Evolutionary conservation across 2,888 invertebrate species (phyloP).

Genomic region (Caenorhabditis macrosperma): DNA sequence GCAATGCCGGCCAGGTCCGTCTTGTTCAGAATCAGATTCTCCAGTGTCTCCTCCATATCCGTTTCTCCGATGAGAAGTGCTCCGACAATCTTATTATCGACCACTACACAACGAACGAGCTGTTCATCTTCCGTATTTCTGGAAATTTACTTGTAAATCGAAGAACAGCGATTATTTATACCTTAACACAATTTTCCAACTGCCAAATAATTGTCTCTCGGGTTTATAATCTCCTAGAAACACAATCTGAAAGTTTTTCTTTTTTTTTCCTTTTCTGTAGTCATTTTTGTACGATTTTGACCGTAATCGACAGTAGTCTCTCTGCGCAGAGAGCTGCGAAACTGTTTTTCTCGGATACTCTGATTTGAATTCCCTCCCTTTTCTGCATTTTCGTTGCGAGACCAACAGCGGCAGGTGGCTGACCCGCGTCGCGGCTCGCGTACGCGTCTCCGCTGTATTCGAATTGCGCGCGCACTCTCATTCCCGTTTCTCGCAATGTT

Average conservation of each 20-base stretch:
- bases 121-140: slow-evolving; percentile 75
- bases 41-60: slow-evolving; percentile 89
- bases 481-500: neutral
- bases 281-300: neutral
- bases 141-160: slow-evolving; percentile 24
- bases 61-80: slow-evolving; percentile 97
- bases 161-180: slow-evolving; percentile 9
- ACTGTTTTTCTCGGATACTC: no score
- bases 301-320: neutral
- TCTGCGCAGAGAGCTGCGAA: no score
- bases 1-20: slow-evolving; percentile 91
- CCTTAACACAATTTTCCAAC: slow-evolving; percentile 62
- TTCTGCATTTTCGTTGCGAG: slow-evolving; percentile 35
- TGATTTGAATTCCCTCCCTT: slow-evolving; percentile 15
- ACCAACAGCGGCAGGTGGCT: slow-evolving; percentile 31
- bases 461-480: slow-evolving; percentile 19
- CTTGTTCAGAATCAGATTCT: slow-evolving; percentile 88
- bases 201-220: slow-evolving; percentile 58
- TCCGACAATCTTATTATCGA: slow-evolving; percentile 90
- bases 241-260: slow-evolving; percentile 65
- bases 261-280: neutral
- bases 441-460: slow-evolving; percentile 9
- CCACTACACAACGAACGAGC: slow-evolving; percentile 89
- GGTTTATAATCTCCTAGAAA: slow-evolving; percentile 77
- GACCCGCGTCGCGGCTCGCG: slow-evolving; percentile 13